phyloP scores from a whole-genome alignment of 2,113 vertebrate genomes.

The Tricholaema leucomelas region DNA sequence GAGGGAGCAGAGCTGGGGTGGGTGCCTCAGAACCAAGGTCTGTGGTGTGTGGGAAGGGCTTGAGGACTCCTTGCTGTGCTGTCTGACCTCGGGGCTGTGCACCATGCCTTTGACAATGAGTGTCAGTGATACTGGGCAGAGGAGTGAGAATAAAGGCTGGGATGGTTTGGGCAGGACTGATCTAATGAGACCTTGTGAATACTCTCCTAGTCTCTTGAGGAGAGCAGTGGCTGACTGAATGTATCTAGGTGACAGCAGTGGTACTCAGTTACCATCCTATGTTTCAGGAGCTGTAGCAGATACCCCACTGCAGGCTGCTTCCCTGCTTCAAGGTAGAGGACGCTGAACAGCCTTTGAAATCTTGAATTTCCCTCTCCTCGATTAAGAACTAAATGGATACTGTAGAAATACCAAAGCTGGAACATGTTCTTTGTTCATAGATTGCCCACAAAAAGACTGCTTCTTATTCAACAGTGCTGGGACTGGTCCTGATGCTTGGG shows the following conservation, averaged over 20 bases:
- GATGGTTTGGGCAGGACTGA: not conserved
- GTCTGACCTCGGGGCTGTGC: not conserved
- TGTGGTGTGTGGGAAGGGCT: not conserved
- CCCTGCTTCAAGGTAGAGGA: not conserved
- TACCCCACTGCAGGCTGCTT: not conserved
- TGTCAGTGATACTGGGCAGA: not conserved
- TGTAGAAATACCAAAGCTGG: not conserved
- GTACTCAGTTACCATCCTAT: not conserved
- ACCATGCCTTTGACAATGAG: not conserved
- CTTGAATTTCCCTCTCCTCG: not conserved
- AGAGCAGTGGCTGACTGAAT: not conserved
- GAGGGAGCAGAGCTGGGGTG: not conserved
- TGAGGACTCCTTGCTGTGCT: not conserved
- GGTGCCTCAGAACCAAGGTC: not conserved
- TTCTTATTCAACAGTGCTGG: accelerated
- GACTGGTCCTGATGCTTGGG: not conserved
- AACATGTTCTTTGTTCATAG: not conserved
- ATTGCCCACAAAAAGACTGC: not conserved
- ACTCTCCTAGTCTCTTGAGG: not conserved
- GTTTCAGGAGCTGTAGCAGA: accelerated
- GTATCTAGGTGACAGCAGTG: not conserved
- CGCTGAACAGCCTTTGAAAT: not conserved
- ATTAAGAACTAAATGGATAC: not conserved
- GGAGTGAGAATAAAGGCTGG: not conserved
- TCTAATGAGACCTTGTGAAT: not conserved